Evolutionary conservation across 2,888 invertebrate genomes (phyloP), one percentile per base, ranked within the genome.

Genomic region (Ctenicera cuprea): DNA sequence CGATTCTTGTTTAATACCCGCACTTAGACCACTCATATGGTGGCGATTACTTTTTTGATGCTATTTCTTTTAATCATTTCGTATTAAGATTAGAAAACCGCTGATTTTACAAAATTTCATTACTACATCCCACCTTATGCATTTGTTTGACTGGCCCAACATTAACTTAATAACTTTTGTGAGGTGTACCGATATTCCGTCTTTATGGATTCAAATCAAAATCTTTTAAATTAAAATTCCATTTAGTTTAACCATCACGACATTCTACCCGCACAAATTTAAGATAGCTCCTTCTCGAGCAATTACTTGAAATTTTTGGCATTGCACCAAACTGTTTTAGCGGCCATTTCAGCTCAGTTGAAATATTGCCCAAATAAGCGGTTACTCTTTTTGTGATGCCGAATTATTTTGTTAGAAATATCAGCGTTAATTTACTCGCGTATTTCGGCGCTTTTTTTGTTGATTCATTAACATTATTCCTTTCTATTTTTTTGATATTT

Each of bases 281-380:
- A 3, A 14, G 54, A 70, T 63, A 64, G 37, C 52, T 64, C 22
- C 38, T 68, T 68, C 37, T 62, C 30, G 62, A 41, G 69, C 69
- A 69, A 71, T 71, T 64, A 64, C 71, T 71, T 64, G 43, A 71
- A 61, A 71, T 64, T 71, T 71, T 71, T 64, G 71, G 64, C 64
- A 64, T 59, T 64, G 43, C 41, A 64, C 71, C 64, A 71, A 64
- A 69, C 64, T 71, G 54, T 50, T 54, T 71, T 59, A 57, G 64
- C 9, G 30, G 22, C 22, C 45, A 43, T 64, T 64, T 38, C 30
- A 66, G 68, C 43, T 64, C 18, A 33, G 54, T 38, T 57, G 64
- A 71, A 54, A 41, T 71, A 64, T 64, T 54, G 38, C 52, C 54
- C 52, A 70, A 63, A 54, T 63, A 70, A 62, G 43, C 62, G 45